Base-by-base conservation (phyloP, 2,888 invertebrate species). In the Mystacides longicornis region DNA sequence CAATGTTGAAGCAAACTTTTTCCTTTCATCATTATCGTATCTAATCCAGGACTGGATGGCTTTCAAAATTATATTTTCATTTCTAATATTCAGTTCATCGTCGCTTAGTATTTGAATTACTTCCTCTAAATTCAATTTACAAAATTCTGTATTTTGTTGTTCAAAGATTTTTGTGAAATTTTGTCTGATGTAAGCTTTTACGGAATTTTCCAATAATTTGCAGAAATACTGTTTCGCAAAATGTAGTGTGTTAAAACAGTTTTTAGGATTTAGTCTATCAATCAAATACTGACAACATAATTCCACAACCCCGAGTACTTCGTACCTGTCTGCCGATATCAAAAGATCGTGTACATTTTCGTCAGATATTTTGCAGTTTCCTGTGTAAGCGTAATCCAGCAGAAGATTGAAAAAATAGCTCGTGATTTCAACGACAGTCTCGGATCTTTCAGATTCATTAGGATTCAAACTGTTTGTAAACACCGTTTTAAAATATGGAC, bases 311-410 rank as follows among this genome's bases (percentile, higher is more conserved):
- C 84, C 85, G 14, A 85, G 74, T 5, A 89, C 81, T 65, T 86
- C 85, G 65, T 87, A 85, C 63, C 83, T 81, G 67, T 89, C 87
- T 2, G 88, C 86, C 58, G 81, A 80, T 1, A 83, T 81, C 49
- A 89, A 69, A 37, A 89, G 73, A 60, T 78, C 75, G 68, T 87
- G 83, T 3, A 89, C 86, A 66, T 86, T 89, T 23, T 81, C 79
- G 37, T 77, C 73, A 3, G 78, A 81, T 37, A 89, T 79, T 53
- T 69, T 67, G 65, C 86, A 87, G 18, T 75, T 71, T 42, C 86
- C 86, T 2, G 86, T 86, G 66, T 90, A 89, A 0, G 85, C 85
- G 66, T 83, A 89, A 65, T 88, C 86, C 53, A 91, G 77, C 57
- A 90, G 31, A 22, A 56, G 31, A 52, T 74, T 74, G 73, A 90